Base-by-base conservation (phyloP, 2,113 vertebrate genomes). In the Halichoerus grypus region DNA sequence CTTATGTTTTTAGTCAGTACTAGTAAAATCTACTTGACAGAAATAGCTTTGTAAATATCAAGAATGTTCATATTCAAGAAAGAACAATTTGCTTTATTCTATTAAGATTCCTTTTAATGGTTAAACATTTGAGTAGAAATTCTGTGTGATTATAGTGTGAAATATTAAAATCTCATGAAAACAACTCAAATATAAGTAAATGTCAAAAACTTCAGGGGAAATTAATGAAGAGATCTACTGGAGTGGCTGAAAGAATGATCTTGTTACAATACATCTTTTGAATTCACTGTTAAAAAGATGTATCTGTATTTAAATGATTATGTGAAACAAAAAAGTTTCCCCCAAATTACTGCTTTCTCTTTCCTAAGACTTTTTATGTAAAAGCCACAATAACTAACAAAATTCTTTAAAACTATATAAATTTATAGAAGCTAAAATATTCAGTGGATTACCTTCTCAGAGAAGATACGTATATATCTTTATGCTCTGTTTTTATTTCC, bases 401-500 rank as follows among this genome's bases (percentile, higher is more conserved):
- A 63, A 21, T 65, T 22, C 76, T 31, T 88, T 65, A 91, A 72
- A 88, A 69, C 19, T 67, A 36, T 36, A 76, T 33, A 61, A 82
- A 36, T 46, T 90, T 46, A 89, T 61, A 57, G 63, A 76, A 74
- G 46, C 36, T 94, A 42, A 89, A 88, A 55, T 88, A 84, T 15
- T 84, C 18, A 61, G 19, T 89, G 51, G 26, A 46, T 95, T 59
- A 63, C 7, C 22, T 76, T 57, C 28, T 85, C 24, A 24, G 72
- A 82, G 49, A 90, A 69, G 28, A 67, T 59, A 69, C 1, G 82
- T 69, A 69, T 74, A 46, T 36, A 36, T 53, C 5, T 53, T 63
- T 88, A 5, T 63, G 12, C 72, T n/a, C 81, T 86, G 33, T 88
- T 96, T 92, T 96, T 46, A 96, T 82, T 83, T 93, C 49, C 51